phyloP scores from a whole-genome alignment of 2,888 invertebrate genomes.

The Lasioglossum vierecki region DNA sequence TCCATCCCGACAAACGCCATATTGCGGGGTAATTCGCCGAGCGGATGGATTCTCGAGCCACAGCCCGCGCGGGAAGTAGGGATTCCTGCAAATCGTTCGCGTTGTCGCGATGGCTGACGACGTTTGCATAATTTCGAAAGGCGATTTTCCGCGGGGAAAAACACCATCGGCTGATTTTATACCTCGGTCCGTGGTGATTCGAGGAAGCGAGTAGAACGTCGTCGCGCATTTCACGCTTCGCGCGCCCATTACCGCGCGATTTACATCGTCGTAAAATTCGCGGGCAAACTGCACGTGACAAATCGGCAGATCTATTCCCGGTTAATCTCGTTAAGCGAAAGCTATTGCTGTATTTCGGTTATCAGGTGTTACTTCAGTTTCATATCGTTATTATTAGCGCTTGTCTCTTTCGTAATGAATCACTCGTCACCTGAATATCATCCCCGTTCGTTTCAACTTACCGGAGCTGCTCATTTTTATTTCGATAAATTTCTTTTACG shows the following conservation, averaged over 20 bases:
- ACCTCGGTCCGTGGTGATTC: background rate
- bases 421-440: no score
- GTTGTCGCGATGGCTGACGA: background rate
- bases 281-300: slow-evolving; percentile 11
- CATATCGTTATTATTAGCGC: background rate
- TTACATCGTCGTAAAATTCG: slow-evolving; percentile 17
- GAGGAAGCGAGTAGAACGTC: slow-evolving; percentile 20
- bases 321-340: background rate
- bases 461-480: no score
- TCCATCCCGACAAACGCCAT: background rate
- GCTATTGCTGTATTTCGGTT: background rate
- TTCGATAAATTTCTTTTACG: no score
- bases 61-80: background rate
- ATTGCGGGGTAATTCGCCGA: slow-evolving; percentile 27
- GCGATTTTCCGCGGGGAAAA: background rate
- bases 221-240: slow-evolving; percentile 7
- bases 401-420: no score
- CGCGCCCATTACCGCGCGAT: background rate
- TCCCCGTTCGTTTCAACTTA: no score
- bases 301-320: background rate
- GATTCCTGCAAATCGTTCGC: slow-evolving; percentile 33
- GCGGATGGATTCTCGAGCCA: slow-evolving; percentile 19
- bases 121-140: slow-evolving; percentile 37
- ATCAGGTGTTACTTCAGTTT: background rate
- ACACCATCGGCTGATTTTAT: slow-evolving; percentile 16